Conservation (phyloP, 2,888 invertebrate genomes). For the Plagodis pulveraria region DNA sequence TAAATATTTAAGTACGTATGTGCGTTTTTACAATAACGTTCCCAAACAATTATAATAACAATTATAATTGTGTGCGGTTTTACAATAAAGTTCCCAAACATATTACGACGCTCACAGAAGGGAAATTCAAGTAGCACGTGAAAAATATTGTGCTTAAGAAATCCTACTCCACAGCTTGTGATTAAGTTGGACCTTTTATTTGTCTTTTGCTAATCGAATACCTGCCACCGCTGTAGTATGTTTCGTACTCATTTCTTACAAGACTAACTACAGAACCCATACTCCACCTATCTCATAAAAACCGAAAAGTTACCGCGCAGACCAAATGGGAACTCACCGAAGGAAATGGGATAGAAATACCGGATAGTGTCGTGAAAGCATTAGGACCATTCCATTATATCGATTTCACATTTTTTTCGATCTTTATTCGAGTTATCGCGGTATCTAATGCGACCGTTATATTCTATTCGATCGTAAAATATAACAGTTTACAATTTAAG, state of each 20-base stretch:
- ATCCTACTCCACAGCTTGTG: too few species aligned
- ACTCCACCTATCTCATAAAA: constrained; percentile 34
- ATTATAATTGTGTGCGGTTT: too few species aligned
- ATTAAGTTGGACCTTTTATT: too few species aligned
- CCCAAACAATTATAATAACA: too few species aligned
- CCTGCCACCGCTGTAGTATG: too few species aligned
- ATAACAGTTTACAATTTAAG: constrained; percentile 50
- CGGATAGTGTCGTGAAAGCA: constrained; percentile 45
- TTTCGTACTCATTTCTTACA: background rate
- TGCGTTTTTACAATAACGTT: too few species aligned
- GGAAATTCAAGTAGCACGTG: too few species aligned
- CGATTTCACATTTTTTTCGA: constrained; percentile 53
- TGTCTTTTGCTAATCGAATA: too few species aligned
- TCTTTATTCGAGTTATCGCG: constrained; percentile 47
- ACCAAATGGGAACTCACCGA: constrained; percentile 32
- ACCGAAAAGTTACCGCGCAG: constrained; percentile 33
- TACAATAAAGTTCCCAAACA: too few species aligned
- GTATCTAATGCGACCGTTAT: constrained; percentile 39
- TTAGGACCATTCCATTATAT: constrained; percentile 40
- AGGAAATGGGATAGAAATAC: constrained; percentile 50
- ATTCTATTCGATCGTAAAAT: constrained; percentile 47
- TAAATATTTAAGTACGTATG: too few species aligned
- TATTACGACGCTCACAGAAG: too few species aligned
- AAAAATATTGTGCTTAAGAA: too few species aligned
- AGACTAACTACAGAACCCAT: background rate